These are phyloP conservation scores for Achroia grisella DNA, from an alignment of 1,140 invertebrate genomes.

Conservation along the genomic window DNA sequence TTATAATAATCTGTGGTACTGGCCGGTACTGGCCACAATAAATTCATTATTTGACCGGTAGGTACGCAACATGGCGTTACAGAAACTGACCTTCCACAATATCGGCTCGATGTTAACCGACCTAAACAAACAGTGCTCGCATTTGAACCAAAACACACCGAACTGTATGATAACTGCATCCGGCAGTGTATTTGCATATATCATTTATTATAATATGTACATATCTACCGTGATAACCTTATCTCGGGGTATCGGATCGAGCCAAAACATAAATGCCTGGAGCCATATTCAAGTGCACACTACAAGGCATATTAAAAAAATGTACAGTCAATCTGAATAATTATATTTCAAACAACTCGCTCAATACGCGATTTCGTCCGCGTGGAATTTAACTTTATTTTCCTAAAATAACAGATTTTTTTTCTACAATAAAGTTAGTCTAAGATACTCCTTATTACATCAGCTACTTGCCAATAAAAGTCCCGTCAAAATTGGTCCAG, in stretches of 20 bases:
- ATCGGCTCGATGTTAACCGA: slow-evolving; percentile 2
- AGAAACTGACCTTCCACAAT: slow-evolving; percentile 52
- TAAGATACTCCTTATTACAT: too few relatives aligned
- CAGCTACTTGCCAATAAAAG: too few relatives aligned
- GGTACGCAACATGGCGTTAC: slow-evolving; percentile 15
- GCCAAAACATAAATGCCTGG: too few relatives aligned
- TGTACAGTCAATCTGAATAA: too few relatives aligned
- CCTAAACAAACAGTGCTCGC: slow-evolving; percentile 4
- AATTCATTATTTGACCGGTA: slow-evolving; percentile 5
- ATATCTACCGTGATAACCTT: slow-evolving; percentile 37
- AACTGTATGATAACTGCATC: slow-evolving; percentile 50
- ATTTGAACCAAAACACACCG: slow-evolving; percentile 27
- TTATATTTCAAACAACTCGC: too few relatives aligned
- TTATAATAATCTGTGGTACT: background rate
- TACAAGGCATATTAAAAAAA: too few relatives aligned
- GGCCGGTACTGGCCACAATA: slow-evolving; percentile 27
- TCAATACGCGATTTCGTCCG: too few relatives aligned
- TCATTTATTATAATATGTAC: background rate
- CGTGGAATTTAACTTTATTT: too few relatives aligned
- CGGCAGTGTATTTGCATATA: slow-evolving; percentile 43
- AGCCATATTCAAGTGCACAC: too few relatives aligned
- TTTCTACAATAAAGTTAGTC: too few relatives aligned
- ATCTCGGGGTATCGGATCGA: slow-evolving; percentile 31
- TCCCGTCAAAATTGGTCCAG: too few relatives aligned
- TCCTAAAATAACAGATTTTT: too few relatives aligned